Evolutionary conservation across 1,140 invertebrate genomes (phyloP), one percentile per base, ranked within the genome.

Genomic region (Ditylenchus dipsaci): DNA sequence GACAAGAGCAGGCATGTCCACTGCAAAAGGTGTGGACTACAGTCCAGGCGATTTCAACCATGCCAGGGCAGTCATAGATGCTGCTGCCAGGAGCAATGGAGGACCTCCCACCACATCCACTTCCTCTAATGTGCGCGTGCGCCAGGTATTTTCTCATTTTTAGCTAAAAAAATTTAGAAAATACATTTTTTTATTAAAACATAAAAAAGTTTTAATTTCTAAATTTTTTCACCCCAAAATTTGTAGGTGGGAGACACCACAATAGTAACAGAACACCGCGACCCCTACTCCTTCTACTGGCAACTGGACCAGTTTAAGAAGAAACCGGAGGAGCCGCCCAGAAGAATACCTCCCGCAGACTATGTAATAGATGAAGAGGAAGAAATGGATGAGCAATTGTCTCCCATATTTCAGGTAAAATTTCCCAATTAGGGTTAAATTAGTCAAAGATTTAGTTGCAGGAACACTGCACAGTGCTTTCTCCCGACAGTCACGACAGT

Each of bases 221-320:
- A n/a, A n/a, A n/a, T 38, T 38, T 38, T 38, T 38, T 11, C 33
- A 38, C 33, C 33, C 33, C 33, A 38, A 3, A 38, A 38, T 38
- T 38, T 61, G 42, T n/a, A 1, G 67, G 72, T 64, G 21, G 79
- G 80, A 11, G 73, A 81, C 61, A 82, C 78, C 23, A 81, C 78
- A 8, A 76, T 82, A 27, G 63, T 81, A 49, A 83, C 81, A 7
- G 81, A 82, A 45, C 80, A 82, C 53, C 65, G 82, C 26, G 80
- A 82, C 69, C 80, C 80, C 17, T 82, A 82, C 63, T 82, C 80
- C 0, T 82, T 82, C 68, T 82, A 82, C 59, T 82, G 80, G 80
- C 80, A 83, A 68, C 58, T 82, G 38, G 80, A 82, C 76, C 77
- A 83, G 57, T 43, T 78, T 19, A 58, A 53, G 17, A 38, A 66